These are phyloP conservation scores for Arnoldichthys spilopterus DNA, from an alignment of 2,797 vertebrate species.

Conservation along the genomic window DNA sequence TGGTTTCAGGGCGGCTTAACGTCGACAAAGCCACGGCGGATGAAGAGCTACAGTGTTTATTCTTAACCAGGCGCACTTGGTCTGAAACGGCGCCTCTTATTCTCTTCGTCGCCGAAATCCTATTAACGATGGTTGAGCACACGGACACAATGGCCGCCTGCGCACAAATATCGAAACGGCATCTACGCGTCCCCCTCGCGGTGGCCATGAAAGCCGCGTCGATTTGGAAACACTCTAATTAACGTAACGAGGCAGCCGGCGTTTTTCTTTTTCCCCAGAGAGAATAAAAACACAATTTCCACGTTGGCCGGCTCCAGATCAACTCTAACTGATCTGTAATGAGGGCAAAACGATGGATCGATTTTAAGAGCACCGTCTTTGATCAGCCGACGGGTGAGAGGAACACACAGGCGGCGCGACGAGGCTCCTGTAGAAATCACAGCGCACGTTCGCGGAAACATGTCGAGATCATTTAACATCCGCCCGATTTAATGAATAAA, in stretches of 20 bases:
- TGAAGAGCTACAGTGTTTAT: slow-evolving; percentile 50
- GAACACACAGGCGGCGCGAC: neutral
- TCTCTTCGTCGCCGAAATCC: slow-evolving; percentile 49
- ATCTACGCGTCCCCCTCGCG: slow-evolving; percentile 56
- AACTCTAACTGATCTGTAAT: neutral
- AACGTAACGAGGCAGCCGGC: slow-evolving; percentile 26
- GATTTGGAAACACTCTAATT: slow-evolving; percentile 62
- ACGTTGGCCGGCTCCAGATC: neutral
- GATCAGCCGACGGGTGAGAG: neutral
- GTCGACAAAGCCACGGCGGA: slow-evolving; percentile 25
- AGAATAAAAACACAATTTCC: neutral
- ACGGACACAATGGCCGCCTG: slow-evolving; percentile 56
- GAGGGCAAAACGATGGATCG: neutral
- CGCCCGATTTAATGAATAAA: too few species aligned
- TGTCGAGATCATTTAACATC: too few species aligned
- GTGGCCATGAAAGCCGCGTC: slow-evolving; percentile 69
- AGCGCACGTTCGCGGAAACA: neutral
- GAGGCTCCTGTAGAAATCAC: neutral
- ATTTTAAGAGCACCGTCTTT: neutral
- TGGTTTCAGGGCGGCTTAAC: slow-evolving; percentile 43
- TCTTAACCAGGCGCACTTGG: slow-evolving; percentile 28
- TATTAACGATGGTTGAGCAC: slow-evolving; percentile 59
- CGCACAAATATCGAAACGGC: slow-evolving; percentile 55
- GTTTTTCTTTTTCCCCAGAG: neutral
- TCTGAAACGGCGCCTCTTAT: slow-evolving; percentile 32